Conservation (phyloP, 2,113 vertebrate genomes). For the Lanius collurio region DNA sequence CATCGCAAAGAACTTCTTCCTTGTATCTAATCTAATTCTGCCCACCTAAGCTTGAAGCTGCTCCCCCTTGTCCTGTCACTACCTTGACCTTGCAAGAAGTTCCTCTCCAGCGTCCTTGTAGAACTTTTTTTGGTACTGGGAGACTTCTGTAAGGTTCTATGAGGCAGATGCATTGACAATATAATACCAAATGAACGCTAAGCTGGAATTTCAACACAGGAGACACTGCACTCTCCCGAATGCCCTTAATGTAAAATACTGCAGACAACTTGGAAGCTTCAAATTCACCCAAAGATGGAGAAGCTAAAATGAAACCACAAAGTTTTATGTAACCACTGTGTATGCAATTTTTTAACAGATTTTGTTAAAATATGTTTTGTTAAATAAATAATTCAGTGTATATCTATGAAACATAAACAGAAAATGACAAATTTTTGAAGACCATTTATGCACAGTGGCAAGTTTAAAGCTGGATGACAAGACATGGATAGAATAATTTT, state of each 20-base stretch:
- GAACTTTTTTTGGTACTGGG: background rate
- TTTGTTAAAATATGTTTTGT: background rate
- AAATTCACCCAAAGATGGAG: background rate
- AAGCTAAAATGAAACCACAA: background rate
- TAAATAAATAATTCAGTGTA: background rate
- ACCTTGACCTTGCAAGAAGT: background rate
- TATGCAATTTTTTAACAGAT: background rate
- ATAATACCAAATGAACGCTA: background rate
- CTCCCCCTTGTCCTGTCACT: background rate
- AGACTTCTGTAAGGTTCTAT: background rate
- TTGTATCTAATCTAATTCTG: background rate
- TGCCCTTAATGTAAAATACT: background rate
- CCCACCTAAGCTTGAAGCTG: background rate
- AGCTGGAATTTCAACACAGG: background rate
- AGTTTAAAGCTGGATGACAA: background rate
- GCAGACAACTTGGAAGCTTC: background rate
- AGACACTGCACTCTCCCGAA: background rate
- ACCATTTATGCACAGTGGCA: background rate
- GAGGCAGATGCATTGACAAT: background rate
- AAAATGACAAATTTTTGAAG: background rate
- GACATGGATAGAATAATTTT: background rate
- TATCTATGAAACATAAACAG: background rate
- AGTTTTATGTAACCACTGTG: fast-evolving
- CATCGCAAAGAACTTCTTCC: background rate
- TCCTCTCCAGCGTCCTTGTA: background rate